These are phyloP conservation scores for Carposina sasakii DNA, from an alignment of 1,140 invertebrate species.

Conservation along the genomic window DNA sequence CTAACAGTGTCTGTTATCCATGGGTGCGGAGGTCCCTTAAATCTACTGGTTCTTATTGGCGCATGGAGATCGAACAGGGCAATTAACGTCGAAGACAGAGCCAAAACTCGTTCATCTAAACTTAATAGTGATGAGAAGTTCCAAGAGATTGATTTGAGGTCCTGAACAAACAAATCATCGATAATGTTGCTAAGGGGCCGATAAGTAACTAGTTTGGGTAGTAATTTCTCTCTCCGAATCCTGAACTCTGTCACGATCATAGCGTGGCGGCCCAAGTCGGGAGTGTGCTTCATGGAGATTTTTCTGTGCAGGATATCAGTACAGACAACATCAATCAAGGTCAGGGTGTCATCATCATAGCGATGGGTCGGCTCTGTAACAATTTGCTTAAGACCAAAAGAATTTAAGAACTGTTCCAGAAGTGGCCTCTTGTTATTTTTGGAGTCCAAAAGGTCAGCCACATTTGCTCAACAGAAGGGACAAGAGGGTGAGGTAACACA, in stretches of 20 bases:
- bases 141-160: not conserved
- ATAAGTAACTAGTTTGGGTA: not conserved
- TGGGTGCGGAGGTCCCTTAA: not conserved
- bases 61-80: not conserved
- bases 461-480: not conserved
- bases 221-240: not conserved
- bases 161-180: not conserved
- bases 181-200: not conserved
- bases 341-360: not conserved
- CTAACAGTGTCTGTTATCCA: not conserved
- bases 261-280: not conserved
- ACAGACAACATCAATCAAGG: not conserved
- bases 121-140: not conserved
- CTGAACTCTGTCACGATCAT: not conserved
- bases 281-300: not conserved
- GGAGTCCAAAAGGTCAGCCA: not conserved
- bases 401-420: not conserved
- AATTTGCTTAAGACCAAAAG: not conserved
- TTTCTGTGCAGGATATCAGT: not conserved
- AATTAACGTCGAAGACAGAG: not conserved
- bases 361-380: not conserved
- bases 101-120: not conserved
- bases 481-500: not conserved
- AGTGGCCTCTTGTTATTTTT: not conserved
- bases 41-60: not conserved